These are phyloP conservation scores for Chrysina gloriosa DNA, from an alignment of 2,888 invertebrate genomes.

Conservation along the genomic window DNA sequence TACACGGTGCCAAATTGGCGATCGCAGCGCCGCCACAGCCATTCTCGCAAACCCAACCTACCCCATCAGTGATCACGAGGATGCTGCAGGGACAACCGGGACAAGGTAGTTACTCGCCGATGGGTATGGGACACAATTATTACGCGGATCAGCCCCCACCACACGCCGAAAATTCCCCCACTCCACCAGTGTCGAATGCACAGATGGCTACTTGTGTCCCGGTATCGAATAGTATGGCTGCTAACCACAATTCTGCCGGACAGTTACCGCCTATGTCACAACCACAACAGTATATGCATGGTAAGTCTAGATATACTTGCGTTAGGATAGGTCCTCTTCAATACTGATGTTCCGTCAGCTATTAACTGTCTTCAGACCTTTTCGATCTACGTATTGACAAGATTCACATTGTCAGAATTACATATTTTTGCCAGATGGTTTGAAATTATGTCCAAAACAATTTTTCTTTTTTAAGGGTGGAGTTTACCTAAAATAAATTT, in stretches of 20 bases:
- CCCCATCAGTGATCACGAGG: slow-evolving; percentile 72
- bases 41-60: slow-evolving; percentile 66
- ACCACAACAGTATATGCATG: slow-evolving; percentile 34
- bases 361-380: no score
- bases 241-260: neutral
- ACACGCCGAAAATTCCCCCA: slow-evolving; percentile 27
- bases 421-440: no score
- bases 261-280: slow-evolving; percentile 23
- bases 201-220: slow-evolving; percentile 18
- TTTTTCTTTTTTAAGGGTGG: no score
- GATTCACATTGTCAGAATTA: no score
- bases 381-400: no score
- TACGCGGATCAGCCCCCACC: slow-evolving; percentile 39
- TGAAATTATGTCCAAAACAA: no score
- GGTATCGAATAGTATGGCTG: slow-evolving; percentile 5
- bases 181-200: slow-evolving; percentile 21
- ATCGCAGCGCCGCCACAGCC: slow-evolving; percentile 67
- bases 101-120: slow-evolving; percentile 50
- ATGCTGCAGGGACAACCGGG: slow-evolving; percentile 69
- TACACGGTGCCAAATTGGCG: slow-evolving; percentile 56
- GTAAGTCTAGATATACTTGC: slow-evolving; percentile 21
- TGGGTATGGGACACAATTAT: slow-evolving; percentile 33
- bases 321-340: no score
- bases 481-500: no score
- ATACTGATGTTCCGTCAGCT: no score